Evolutionary conservation across 2,888 invertebrate genomes (phyloP), one percentile per base, ranked within the genome.

Genomic region (Furcula furcula): DNA sequence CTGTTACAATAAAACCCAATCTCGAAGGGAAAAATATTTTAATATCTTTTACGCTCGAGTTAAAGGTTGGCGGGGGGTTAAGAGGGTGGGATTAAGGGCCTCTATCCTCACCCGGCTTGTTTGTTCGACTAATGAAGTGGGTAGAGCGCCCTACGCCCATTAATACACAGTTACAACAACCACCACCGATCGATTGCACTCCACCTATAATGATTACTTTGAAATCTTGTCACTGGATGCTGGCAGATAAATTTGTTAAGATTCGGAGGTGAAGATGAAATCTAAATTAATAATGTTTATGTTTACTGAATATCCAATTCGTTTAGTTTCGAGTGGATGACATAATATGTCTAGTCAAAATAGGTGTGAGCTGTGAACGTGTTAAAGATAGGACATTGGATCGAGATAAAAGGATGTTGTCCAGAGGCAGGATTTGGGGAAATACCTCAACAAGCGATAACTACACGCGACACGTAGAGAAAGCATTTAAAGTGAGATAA

Each of bases 71-170:
- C 58, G 60, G 67, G 75, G 72, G 70, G 65, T 69, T 74, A 73
- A 79, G 79, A 81, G 69, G 76, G 67, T 45, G 69, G 73, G 74
- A 73, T 77, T 75, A 75, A 75, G 75, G 68, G 59, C 67, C 57
- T 53, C 61, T 51, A 59, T 62, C 68, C 66, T 56, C 73, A 60
- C 72, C 72, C 65, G 49, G 54, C 72, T 79, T 83, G 80, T 86
- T 86, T 85, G 76, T 77, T 68, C 79, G 64, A 54, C 68, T 85
- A 86, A 86, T 86, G 86, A 85, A 84, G 84, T 78, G 77, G 81
- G 79, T 64, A 65, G 72, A 64, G 66, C 68, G 54, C 65, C 68
- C 66, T 64, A 43, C 57, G 51, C 56, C 74, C 76, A 79, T 80
- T 78, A 80, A 75, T 76, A 78, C 65, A 74, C 75, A 74, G 76